Base-by-base conservation (phyloP, 2,888 invertebrate genomes). In the Cryptus armator region DNA sequence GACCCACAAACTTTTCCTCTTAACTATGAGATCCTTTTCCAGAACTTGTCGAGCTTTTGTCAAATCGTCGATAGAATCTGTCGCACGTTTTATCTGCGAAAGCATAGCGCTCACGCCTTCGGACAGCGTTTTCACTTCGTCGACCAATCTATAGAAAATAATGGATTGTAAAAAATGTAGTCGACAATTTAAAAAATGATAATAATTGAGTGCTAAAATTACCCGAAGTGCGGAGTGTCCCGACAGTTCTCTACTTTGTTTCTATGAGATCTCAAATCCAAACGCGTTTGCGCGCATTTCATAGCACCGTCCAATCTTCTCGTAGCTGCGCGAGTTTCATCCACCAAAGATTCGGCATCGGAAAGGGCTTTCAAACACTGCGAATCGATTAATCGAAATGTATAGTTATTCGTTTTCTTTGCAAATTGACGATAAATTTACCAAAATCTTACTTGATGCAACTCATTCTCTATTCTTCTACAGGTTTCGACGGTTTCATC, bases 21-120 rank as follows among this genome's bases (percentile, higher is more conserved):
- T 94, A n/a, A 93, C 90, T 5, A 92, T 90, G 71, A 94, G 91
- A 84, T 94, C 94, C 46, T 92, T 91, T 84, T 94, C 94, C 19
- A 94, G 83, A 62, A 89, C 87, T 16, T 89, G 88, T 9, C 93
- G 89, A 19, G 90, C 91, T 68, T 91, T 91, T 37, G 87, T 86
- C 24, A 92, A 83, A 24, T 84, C 88, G 5, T 90, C 89, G 37
- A 94, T 88, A 10, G 92, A 90, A 24, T 91, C 91, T 70, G 93
- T 92, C 0, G 94, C 93, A 62, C 92, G 91, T 16, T 92, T 88
- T 19, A 94, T 87, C 82, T 93, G 92, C 5, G 91, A 90, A 59
- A 90, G 87, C 75, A 93, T 85, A 1, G 90, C 89, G 53, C 89
- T 90, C 4, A 90, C 88, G 64, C 89, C 89, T 76, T 91, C 91